Percentiles rank a stretch among this genome's conserved stretches.
Evolutionary conservation across 2,113 vertebrate species (phyloP).

Genomic region (Probosciger aterrimus): DNA sequence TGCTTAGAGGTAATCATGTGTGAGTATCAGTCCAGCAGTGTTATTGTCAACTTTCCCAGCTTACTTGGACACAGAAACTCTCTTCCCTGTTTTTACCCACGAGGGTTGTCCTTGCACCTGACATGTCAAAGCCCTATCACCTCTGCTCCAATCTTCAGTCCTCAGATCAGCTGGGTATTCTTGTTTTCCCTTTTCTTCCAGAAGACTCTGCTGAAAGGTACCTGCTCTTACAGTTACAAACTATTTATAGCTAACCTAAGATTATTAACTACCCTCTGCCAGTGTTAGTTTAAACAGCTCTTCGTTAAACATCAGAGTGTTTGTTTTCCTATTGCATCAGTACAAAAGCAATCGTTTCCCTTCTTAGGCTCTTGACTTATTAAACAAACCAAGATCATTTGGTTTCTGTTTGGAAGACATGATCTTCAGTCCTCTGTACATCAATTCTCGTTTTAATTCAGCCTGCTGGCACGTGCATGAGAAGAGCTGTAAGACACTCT

Average conservation of each 20-base stretch:
- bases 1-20: not conserved
- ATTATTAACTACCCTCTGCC: not conserved
- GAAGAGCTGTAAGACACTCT: not conserved
- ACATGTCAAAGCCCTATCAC: not conserved
- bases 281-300: slow-evolving; percentile 7
- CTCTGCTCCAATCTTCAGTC: not conserved
- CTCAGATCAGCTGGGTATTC: not conserved
- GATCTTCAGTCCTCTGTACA: not conserved
- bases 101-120: not conserved
- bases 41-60: not conserved
- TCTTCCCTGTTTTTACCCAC: not conserved
- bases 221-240: not conserved
- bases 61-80: not conserved
- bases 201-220: not conserved
- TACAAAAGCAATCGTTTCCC: slow-evolving; percentile 21
- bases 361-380: slow-evolving; percentile 1
- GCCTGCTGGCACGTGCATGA: not conserved
- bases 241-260: not conserved
- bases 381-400: slow-evolving; percentile 22
- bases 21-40: not conserved
- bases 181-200: not conserved
- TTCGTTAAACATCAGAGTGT: not conserved
- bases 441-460: not conserved
- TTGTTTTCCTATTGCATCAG: slow-evolving; percentile 47
- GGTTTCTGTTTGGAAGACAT: not conserved